phyloP scores from a whole-genome alignment of 2,888 invertebrate species.

The Neuroscelio doddi region DNA sequence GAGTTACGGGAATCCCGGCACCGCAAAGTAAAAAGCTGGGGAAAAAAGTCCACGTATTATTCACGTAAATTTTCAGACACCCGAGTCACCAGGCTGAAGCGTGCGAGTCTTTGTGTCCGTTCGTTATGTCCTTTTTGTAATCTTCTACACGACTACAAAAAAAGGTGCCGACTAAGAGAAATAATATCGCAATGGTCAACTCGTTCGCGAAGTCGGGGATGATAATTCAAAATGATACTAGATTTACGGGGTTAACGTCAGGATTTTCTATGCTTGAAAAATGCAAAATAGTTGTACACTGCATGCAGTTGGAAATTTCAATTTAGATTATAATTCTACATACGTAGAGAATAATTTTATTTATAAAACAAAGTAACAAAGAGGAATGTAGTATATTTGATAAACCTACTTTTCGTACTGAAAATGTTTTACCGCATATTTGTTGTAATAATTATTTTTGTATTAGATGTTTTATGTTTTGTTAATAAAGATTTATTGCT shows the following conservation, averaged over 20 bases:
- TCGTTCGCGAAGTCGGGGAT: conserved; percentile 29
- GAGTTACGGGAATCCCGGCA: conserved; percentile 38
- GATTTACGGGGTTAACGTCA: conserved; percentile 8
- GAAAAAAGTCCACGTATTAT: conserved; percentile 30
- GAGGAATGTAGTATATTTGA: too few relatives aligned
- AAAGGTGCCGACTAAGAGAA: conserved; percentile 39
- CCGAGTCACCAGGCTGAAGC: conserved; percentile 10
- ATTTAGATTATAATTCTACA: too few relatives aligned
- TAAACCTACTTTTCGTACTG: too few relatives aligned
- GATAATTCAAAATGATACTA: conserved; percentile 34
- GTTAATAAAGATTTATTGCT: too few relatives aligned
- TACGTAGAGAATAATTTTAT: too few relatives aligned
- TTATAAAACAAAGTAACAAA: too few relatives aligned
- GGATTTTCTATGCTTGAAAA: conserved; percentile 20
- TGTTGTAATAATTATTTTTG: too few relatives aligned
- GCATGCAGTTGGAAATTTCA: too few relatives aligned
- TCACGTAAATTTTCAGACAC: conserved; percentile 45
- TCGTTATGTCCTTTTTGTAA: conserved; percentile 26
- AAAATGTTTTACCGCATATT: too few relatives aligned
- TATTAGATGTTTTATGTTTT: too few relatives aligned
- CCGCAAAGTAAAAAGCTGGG: conserved; percentile 38
- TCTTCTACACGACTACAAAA: conserved; percentile 33
- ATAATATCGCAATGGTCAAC: conserved; percentile 43
- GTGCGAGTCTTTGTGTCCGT: conserved; percentile 30
- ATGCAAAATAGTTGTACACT: too few relatives aligned